Evolutionary conservation across 2,113 vertebrate species (phyloP).

Genomic region (Catharus fuscescens): DNA sequence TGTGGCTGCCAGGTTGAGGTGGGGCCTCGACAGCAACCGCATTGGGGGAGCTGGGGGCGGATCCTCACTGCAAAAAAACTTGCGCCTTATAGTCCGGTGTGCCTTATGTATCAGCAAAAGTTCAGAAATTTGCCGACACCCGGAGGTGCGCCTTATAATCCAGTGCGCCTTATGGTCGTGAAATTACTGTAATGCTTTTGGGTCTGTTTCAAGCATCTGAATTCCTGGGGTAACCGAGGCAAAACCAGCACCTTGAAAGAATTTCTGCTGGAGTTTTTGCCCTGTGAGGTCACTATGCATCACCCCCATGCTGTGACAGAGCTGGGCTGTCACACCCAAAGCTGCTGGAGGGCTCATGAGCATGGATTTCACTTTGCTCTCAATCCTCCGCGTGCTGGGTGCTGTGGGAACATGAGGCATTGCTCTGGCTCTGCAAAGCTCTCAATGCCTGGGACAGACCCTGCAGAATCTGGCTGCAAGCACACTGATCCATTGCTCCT

Average conservation of each 20-base stretch:
- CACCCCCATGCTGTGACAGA: not conserved
- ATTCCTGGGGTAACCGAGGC: not conserved
- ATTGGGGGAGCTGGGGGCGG: too few species aligned
- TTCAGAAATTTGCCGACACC: too few species aligned
- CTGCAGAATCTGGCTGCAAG: not conserved
- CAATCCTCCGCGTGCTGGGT: accelerated
- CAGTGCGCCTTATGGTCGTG: too few species aligned
- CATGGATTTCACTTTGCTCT: not conserved
- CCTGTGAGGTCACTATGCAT: accelerated
- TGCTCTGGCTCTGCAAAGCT: not conserved
- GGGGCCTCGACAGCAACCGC: too few species aligned
- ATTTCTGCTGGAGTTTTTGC: not conserved
- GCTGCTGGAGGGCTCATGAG: not conserved
- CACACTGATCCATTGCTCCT: not conserved
- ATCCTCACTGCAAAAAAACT: too few species aligned
- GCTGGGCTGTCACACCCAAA: not conserved
- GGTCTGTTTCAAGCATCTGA: not conserved
- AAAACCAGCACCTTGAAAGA: not conserved
- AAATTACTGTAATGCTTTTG: not conserved
- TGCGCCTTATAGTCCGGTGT: too few species aligned
- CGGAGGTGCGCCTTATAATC: too few species aligned
- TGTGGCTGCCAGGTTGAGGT: too few species aligned
- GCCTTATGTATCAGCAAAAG: too few species aligned
- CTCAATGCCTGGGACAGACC: not conserved
- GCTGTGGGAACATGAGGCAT: not conserved